Percentiles rank a stretch among this genome's conserved stretches.
Conservation (phyloP, 2,888 invertebrate genomes). For the Galerucella nymphaeae region DNA sequence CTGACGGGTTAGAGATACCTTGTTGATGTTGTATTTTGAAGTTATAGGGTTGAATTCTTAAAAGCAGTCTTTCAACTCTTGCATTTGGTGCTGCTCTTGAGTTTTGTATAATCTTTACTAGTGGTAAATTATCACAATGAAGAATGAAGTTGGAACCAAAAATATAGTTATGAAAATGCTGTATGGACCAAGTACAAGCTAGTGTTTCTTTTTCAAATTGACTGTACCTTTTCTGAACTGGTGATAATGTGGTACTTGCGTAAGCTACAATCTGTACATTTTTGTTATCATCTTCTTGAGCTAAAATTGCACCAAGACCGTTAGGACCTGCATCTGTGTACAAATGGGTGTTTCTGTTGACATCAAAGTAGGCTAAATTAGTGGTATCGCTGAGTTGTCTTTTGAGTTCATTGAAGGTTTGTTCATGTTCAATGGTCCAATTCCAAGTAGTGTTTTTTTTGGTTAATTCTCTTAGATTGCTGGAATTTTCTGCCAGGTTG, state of each 20-base stretch:
- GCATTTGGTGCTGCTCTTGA: neutral
- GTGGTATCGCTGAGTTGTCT: too few species aligned
- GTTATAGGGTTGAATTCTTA: too few species aligned
- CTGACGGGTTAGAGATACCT: too few species aligned
- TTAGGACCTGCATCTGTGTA: too few species aligned
- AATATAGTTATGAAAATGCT: neutral
- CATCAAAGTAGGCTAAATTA: too few species aligned
- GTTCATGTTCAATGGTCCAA: neutral
- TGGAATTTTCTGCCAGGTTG: too few species aligned
- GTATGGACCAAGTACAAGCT: neutral
- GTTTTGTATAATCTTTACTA: neutral
- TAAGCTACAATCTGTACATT: neutral
- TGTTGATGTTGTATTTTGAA: too few species aligned
- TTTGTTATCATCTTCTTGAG: neutral
- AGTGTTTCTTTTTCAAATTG: neutral
- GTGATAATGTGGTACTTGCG: neutral
- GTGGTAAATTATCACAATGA: neutral
- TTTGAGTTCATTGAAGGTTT: too few species aligned
- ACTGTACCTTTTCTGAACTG: neutral
- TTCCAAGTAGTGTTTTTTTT: conserved; percentile 27
- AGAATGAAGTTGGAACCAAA: neutral
- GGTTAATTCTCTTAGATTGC: too few species aligned
- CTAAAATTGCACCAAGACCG: too few species aligned
- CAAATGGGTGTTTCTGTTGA: too few species aligned
- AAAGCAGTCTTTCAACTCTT: neutral